A percentile compares a stretch with the other conserved stretches of the same genome.
These are phyloP conservation scores for Aphelenchoides avenae DNA, from an alignment of 1,140 invertebrate species.

Conservation along the genomic window DNA sequence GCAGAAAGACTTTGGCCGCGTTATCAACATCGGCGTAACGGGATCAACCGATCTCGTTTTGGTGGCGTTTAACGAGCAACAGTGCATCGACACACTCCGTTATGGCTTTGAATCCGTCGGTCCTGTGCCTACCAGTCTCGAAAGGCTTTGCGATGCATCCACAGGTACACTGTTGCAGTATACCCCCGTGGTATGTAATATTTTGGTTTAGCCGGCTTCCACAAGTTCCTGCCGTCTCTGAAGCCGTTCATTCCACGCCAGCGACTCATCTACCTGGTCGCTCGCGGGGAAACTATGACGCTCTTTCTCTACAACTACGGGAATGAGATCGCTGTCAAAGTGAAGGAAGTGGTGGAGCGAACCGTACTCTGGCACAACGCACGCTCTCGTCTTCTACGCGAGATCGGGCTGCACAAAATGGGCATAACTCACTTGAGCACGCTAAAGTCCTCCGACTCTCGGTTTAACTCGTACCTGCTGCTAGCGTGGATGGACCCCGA, in stretches of 20 bases:
- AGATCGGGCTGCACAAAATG: conserved; percentile 55
- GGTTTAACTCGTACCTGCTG: conserved; percentile 40
- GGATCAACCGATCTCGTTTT: conserved; percentile 32
- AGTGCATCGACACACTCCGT: conserved; percentile 17
- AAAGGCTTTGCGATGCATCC: no score
- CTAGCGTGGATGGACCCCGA: conserved; percentile 46
- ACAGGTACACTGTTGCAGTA: no score
- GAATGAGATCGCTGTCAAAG: conserved; percentile 20
- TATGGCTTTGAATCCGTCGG: not conserved
- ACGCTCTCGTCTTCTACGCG: conserved; percentile 34
- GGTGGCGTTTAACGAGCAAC: conserved; percentile 31
- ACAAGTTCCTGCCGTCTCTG: conserved; percentile 31
- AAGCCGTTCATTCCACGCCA: conserved; percentile 44
- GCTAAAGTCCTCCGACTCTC: conserved; percentile 20
- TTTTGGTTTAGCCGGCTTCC: conserved; percentile 21
- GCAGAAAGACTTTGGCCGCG: conserved; percentile 27
- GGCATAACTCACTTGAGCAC: conserved; percentile 47
- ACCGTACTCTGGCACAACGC: conserved; percentile 47
- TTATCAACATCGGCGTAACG: conserved; percentile 42
- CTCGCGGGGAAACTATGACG: conserved; percentile 30
- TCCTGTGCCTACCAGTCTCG: no score
- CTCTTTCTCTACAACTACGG: conserved; percentile 45
- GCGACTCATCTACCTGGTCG: conserved; percentile 32
- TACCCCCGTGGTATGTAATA: no score
- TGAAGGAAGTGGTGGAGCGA: conserved; percentile 27